These are phyloP conservation scores for Ornithoptera priamus DNA, from an alignment of 2,888 invertebrate species.

Conservation along the genomic window DNA sequence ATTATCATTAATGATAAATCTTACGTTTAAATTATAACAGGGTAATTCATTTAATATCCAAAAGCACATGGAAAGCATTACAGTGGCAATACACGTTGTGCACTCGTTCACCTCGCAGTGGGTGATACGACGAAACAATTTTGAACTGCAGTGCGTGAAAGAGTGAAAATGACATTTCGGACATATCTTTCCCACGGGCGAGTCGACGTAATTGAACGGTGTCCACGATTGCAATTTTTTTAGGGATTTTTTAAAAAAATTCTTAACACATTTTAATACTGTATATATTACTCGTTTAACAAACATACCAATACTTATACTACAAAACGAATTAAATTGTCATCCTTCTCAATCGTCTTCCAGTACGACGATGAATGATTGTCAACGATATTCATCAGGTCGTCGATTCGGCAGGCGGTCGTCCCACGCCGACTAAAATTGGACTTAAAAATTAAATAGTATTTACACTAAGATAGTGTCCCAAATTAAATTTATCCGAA, in stretches of 20 bases:
- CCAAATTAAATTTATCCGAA: not conserved
- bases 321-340: no score
- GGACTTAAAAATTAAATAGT: no score
- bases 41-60: not conserved
- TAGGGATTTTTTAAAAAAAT: not conserved
- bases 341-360: no score
- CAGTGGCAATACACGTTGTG: conserved; percentile 1
- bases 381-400: no score
- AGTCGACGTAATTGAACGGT: conserved; percentile 34
- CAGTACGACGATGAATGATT: no score
- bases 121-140: conserved; percentile 27
- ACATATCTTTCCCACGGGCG: conserved; percentile 71
- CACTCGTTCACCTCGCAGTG: conserved; percentile 26
- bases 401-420: no score
- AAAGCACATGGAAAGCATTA: conserved; percentile 8
- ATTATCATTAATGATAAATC: no score
- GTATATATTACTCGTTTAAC: not conserved
- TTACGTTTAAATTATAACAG: no score
- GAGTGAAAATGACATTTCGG: conserved; percentile 72
- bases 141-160: conserved; percentile 36
- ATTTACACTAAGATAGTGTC: not conserved
- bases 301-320: no score
- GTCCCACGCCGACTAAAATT: no score
- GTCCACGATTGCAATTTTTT: conserved; percentile 6
- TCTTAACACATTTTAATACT: not conserved